Base-by-base conservation (phyloP, 2,888 invertebrate species). In the Meta bourneti region DNA sequence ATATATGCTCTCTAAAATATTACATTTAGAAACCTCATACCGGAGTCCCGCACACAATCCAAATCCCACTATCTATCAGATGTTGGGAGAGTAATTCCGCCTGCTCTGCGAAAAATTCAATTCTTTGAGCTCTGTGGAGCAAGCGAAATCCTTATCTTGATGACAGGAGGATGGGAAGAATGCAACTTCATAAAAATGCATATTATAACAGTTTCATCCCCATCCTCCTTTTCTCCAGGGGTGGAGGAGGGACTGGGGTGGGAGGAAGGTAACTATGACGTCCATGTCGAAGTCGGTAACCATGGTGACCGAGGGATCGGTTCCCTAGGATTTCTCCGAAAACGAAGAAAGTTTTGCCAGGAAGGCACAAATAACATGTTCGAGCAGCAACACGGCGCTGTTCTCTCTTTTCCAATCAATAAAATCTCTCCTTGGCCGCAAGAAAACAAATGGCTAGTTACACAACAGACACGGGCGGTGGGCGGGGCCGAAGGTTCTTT, bases 341-440 rank as follows among this genome's bases (percentile, higher is more conserved):
- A 19, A 75, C 20, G 69, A 81, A 54, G 81, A 83, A 83, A 72
- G 52, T 85, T 85, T 85, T 34, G 84, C 54, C 16, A 70, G 81
- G 69, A 70, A 72, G n/a, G 69, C 75, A 85, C 69, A 89, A 82
- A 89, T 89, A 82, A 89, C 82, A 69, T 52, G 80, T 88, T 72
- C 49, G 61, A 77, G 84, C 74, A 52, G 52, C 70, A 61, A 83
- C 72, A 74, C 48, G 72, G 48, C 51, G 54, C 48, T 34, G 34
- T 34, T 34, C 34, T 34, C 79, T 69, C 74, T 80, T 13, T 80
- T 49, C 19, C 83, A 91, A 91, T 91, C 91, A 91, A 91, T 91
- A 91, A 91, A 81, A 91, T 82, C 77, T 61, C 70, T 71, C 72
- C 54, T 72, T 54, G 34, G 48, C 54, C 74, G 19, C 61, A 75